These are phyloP conservation scores for Pseudomyrmex concolor DNA, from an alignment of 1,140 invertebrate species.

Conservation along the genomic window DNA sequence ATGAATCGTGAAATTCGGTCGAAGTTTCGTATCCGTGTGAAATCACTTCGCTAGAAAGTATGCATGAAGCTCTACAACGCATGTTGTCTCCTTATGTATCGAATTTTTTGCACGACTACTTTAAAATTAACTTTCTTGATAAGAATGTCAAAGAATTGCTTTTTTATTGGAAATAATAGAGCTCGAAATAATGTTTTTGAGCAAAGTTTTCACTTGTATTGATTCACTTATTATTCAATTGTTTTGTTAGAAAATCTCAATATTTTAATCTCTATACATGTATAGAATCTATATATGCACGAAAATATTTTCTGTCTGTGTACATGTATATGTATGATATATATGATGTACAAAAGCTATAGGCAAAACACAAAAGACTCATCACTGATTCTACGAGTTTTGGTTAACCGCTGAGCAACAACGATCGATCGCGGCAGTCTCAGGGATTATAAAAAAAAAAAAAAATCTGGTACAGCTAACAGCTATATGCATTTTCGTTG, in stretches of 20 bases:
- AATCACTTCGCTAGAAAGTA: constrained; percentile 44
- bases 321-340: not conserved
- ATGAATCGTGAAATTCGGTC: constrained; percentile 48
- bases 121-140: not conserved
- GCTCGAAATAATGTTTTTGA: not conserved
- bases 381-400: constrained; percentile 48
- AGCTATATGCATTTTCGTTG: constrained; percentile 14
- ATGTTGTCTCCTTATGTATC: not conserved
- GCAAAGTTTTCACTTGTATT: not conserved
- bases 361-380: constrained; percentile 27
- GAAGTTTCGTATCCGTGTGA: constrained; percentile 22
- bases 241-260: too few relatives aligned
- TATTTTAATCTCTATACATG: too few relatives aligned
- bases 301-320: not conserved
- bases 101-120: not conserved
- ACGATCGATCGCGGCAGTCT: constrained; percentile 41
- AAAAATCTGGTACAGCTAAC: not conserved
- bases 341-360: constrained; percentile 22
- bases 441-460: constrained; percentile 26
- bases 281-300: not conserved
- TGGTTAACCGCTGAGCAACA: constrained; percentile 50
- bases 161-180: not conserved
- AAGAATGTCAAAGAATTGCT: not conserved
- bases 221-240: too few relatives aligned
- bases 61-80: not conserved